These are phyloP conservation scores for Drosophila anomalata DNA, from an alignment of 2,888 invertebrate species.

Conservation along the genomic window DNA sequence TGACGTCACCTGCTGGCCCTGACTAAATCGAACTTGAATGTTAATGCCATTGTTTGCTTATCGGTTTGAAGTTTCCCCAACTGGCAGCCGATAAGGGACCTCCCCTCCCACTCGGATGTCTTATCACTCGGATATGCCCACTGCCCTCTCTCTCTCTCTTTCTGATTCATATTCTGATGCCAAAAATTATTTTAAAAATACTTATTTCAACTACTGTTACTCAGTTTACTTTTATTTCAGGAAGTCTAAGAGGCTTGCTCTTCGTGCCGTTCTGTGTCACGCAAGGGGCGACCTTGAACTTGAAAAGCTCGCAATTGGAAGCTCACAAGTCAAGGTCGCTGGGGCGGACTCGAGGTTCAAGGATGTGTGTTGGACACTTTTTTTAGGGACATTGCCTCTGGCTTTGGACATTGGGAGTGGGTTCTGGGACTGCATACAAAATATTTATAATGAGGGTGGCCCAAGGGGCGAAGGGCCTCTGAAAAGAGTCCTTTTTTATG, in stretches of 20 bases:
- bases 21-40: constrained; percentile 56
- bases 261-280: constrained; percentile 19
- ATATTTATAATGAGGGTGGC: constrained; percentile 14
- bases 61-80: constrained; percentile 5
- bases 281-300: constrained; percentile 41
- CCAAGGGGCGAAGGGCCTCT: neutral
- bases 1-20: constrained; percentile 39
- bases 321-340: constrained; percentile 35
- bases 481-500: neutral
- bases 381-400: neutral
- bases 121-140: constrained; percentile 13
- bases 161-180: constrained; percentile 22
- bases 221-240: neutral
- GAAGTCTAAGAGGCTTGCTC: neutral
- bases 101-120: neutral
- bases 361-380: constrained; percentile 23
- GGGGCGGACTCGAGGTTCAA: constrained; percentile 27
- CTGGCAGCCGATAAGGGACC: constrained; percentile 8
- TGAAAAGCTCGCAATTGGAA: constrained; percentile 25
- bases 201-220: too few relatives aligned
- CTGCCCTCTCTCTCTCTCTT: neutral
- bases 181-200: neutral
- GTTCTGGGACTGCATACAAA: constrained; percentile 9
- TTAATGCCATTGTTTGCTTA: constrained; percentile 40
- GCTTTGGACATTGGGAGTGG: constrained; percentile 8